These are phyloP conservation scores for Phylloscopus trochiloides DNA, from an alignment of 2,113 vertebrate species.

Conservation along the genomic window DNA sequence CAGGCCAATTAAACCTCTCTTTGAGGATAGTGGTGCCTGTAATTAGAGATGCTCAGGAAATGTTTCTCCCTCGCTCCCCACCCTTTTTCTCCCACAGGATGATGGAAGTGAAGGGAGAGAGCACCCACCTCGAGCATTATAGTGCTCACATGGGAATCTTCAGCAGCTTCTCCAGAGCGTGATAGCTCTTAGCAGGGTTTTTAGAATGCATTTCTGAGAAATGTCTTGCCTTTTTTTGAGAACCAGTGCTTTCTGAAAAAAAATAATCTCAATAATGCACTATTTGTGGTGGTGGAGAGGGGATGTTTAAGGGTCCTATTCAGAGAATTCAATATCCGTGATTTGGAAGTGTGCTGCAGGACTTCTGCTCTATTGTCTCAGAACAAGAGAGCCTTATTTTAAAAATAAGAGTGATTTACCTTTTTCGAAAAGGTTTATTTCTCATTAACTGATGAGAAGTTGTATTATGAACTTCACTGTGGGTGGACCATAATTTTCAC, in stretches of 20 bases:
- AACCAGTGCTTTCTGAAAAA: neutral
- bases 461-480: neutral
- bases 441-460: neutral
- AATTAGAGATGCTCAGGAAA: conserved; percentile 10
- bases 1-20: conserved; percentile 18
- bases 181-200: neutral
- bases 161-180: neutral
- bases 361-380: neutral
- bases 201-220: neutral
- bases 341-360: neutral
- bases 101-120: neutral
- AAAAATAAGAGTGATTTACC: neutral
- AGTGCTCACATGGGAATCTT: neutral
- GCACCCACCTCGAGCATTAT: accelerated
- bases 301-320: neutral
- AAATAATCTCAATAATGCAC: neutral
- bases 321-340: neutral
- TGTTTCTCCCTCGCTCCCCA: neutral
- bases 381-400: neutral
- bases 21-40: neutral
- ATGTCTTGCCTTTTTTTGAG: neutral
- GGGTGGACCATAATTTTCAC: neutral
- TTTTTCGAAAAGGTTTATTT: neutral
- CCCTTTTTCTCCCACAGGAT: neutral
- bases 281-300: neutral